Base-by-base conservation (phyloP, 2,888 invertebrate species). In the Hyles lineata region DNA sequence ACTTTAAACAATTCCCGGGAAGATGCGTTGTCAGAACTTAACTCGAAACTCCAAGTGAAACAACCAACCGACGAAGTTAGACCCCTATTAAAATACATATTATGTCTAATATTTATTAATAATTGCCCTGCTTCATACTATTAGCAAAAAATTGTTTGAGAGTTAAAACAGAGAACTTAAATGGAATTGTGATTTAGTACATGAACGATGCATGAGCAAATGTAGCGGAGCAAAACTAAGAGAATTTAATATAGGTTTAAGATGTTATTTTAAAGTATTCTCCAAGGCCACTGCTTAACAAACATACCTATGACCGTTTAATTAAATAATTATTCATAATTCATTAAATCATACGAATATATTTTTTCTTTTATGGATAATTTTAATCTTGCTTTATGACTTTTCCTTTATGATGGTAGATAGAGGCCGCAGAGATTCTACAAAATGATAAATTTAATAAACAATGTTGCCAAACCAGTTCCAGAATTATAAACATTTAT, bases 11-110 rank as follows among this genome's bases (percentile, higher is more conserved):
- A 92, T 91, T 90, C 88, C 84, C 85, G 83, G 82, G 89, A 89
- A 91, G 91, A 92, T 91, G 89, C 89, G 91, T 90, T 92, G 92
- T 92, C 93, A 91, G 91, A 92, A 92, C 85, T 92, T 91, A 23
- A 55, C 43, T 67, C 50, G 70, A 62, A 91, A 89, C 89, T 89
- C 84, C 78, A 85, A 87, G 88, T 88, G 88, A 87, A 91, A 90
- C 90, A 88, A 85, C 84, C 86, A 88, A 87, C 89, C 82, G 83
- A 76, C 83, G 79, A 89, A 90, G 87, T 89, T 90, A 83, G 83
- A 81, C 83, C 83, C 88, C 89, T 90, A 90, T 92, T 92, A 92
- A 87, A 84, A 89, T 88, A 87, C 87, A 90, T 87, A 90, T 87
- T 89, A 87, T 88, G 85, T 86, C 86, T 89, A 88, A 89, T 87